Base-by-base conservation (phyloP, 1,140 invertebrate genomes). In the Calycopis cecrops region DNA sequence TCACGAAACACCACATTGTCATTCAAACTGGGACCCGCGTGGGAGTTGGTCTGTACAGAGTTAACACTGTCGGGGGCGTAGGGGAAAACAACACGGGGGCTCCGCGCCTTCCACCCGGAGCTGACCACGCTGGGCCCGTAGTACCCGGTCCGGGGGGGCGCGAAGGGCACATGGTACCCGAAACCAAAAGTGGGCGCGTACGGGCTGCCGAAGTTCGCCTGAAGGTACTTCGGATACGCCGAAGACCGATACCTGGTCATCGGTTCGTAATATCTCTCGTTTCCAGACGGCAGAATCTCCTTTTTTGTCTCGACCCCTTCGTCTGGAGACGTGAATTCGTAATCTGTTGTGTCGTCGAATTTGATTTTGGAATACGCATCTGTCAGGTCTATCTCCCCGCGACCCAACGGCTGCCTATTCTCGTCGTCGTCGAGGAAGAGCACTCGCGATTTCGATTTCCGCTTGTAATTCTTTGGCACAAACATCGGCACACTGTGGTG, bases 1-100 rank as follows among this genome's bases (percentile, higher is more conserved):
- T 91, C 90, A 67, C 90, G 88, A 57, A 91, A 91, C 63, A 90
- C 90, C 4, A 91, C 88, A 60, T 90, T 91, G 56, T 91, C 90
- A 28, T 28, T 28, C 62, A 82, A 89, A 62, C 73, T 64, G 42
- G 85, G 56, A 50, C 88, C 71, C 52, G 82, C 69, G 73, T 90
- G 74, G 49, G 84, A 79, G 70, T 90, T 91, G 49, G 76, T 89
- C 37, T 78, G 73, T 34, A 84, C 72, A 8, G 74, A 71, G 54
- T 79, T 86, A 7, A 71, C 70, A 63, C 70, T 79, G 28, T 85
- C 83, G 7, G 83, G 67, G 6, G 71, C 65, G 51, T 88, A 88
- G 3, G 90, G 90, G 28, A 91, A 91, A 3, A 91, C 89, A 1
- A 91, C 90, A 0, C 90, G 65, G 0, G 90, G 90, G 62, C 87